phyloP scores from a whole-genome alignment of 2,888 invertebrate species.

The Oxystoma pomonae region DNA sequence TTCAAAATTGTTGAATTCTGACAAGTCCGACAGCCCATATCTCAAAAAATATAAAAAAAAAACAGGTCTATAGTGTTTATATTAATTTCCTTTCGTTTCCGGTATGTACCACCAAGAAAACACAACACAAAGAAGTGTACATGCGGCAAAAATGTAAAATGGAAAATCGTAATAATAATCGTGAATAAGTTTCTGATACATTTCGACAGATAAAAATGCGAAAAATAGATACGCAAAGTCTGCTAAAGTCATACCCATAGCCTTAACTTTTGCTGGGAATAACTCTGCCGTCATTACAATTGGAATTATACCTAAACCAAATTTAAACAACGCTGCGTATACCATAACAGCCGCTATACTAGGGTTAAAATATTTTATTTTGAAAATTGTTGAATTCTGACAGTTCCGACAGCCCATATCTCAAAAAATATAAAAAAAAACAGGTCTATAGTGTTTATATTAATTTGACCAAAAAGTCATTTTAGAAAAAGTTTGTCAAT shows the following conservation, averaged over 20 bases:
- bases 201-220: constrained; percentile 38
- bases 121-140: constrained; percentile 38
- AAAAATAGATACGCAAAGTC: constrained; percentile 42
- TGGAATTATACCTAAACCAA: constrained; percentile 44
- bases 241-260: constrained; percentile 37
- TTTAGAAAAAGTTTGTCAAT: no score
- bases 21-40: no score
- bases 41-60: no score
- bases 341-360: constrained; percentile 18
- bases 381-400: no score
- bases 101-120: constrained; percentile 41
- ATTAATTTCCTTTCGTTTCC: constrained; percentile 43
- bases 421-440: no score
- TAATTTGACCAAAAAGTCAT: no score
- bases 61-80: no score
- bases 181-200: constrained; percentile 36
- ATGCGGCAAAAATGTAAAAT: constrained; percentile 41
- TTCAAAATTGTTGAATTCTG: no score
- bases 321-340: constrained; percentile 37
- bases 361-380: no score
- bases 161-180: constrained; percentile 39
- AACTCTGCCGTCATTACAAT: constrained; percentile 44
- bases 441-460: no score
- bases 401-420: no score
- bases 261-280: constrained; percentile 37